Conservation (phyloP, 2,888 invertebrate genomes). For the Empis livida region DNA sequence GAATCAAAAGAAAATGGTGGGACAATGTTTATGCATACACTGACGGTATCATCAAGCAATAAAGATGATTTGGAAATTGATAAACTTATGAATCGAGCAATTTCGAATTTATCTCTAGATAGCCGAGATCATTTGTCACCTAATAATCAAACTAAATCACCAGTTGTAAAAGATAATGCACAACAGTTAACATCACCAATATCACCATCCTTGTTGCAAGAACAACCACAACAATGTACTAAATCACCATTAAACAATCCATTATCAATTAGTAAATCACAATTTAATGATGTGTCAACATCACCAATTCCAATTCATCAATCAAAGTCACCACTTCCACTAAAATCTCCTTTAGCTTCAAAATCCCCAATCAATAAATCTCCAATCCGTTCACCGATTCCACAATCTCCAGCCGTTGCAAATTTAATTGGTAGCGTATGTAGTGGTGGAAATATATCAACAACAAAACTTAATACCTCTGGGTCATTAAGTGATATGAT, state of each 20-base stretch:
- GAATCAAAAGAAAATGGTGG: constrained; percentile 7
- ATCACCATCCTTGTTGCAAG: constrained; percentile 3
- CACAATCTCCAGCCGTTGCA: constrained; percentile 37
- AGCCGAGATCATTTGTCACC: constrained; percentile 34
- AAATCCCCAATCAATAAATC: constrained; percentile 13
- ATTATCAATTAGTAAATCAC: constrained; percentile 18
- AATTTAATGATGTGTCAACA: constrained; percentile 35
- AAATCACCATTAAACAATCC: constrained; percentile 10
- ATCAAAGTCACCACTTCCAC: constrained; percentile 17
- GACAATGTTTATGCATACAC: constrained; percentile 11
- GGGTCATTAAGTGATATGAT: constrained; percentile 50
- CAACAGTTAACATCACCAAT: constrained; percentile 2
- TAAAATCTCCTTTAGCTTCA: constrained; percentile 18
- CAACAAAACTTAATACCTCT: constrained; percentile 37
- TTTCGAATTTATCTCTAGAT: constrained; percentile 34
- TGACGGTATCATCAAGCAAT: constrained; percentile 17
- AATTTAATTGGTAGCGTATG: constrained; percentile 25
- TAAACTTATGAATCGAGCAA: constrained; percentile 35
- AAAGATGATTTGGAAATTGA: constrained; percentile 36
- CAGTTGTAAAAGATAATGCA: constrained; percentile 9
- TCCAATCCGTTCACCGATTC: constrained; percentile 35
- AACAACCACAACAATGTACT: constrained; percentile 8
- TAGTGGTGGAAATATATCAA: constrained; percentile 10
- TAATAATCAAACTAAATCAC: constrained; percentile 14
- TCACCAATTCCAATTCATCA: constrained; percentile 31